Evolutionary conservation across 2,113 vertebrate species (phyloP).

Genomic region (rat (Rattus norvegicus)): DNA sequence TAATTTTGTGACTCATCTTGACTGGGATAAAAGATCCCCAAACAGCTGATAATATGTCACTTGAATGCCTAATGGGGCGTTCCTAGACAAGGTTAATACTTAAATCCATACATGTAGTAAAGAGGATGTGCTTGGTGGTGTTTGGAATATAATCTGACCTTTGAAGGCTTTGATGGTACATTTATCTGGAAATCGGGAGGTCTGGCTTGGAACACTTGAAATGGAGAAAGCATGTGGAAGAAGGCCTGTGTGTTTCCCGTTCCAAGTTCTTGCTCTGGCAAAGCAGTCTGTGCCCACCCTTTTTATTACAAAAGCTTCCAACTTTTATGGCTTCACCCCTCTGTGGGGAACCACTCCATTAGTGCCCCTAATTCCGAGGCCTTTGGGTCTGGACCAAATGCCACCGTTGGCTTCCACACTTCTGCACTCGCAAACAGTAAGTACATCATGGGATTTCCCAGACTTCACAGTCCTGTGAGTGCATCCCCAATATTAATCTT

Average conservation of each 20-base stretch:
- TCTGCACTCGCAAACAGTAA: background rate
- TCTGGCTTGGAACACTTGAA: background rate
- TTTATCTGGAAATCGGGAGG: conserved; percentile 11
- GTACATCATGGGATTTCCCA: background rate
- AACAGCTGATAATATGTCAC: background rate
- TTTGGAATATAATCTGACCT: background rate
- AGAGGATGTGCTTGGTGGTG: background rate
- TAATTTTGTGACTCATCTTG: background rate
- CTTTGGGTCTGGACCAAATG: background rate
- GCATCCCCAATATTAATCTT: background rate
- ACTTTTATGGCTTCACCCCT: background rate
- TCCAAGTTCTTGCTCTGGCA: background rate
- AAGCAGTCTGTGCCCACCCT: background rate
- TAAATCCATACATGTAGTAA: background rate
- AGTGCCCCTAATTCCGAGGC: background rate
- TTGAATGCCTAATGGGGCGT: background rate
- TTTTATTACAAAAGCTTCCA: background rate
- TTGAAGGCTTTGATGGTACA: background rate
- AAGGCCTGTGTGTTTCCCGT: background rate
- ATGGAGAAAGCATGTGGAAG: background rate
- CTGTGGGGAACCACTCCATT: accelerated
- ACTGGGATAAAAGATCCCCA: background rate
- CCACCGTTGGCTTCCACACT: background rate
- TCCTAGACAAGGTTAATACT: background rate
- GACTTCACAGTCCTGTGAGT: background rate